phyloP scores from a whole-genome alignment of 2,113 vertebrate species.

The Piaya cayana region DNA sequence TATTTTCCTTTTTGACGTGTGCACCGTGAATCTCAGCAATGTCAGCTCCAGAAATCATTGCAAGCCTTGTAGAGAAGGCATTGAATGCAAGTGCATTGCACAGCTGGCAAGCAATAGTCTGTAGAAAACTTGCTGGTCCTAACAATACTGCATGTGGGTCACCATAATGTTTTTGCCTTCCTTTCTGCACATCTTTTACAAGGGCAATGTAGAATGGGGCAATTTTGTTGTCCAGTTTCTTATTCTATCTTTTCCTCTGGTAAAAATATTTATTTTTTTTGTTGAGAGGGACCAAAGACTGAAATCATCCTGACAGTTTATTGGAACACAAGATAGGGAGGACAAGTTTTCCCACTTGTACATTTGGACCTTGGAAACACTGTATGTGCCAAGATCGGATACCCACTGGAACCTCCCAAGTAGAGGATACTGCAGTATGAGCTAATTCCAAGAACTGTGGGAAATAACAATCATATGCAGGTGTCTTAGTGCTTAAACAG shows the following conservation, averaged over 20 bases:
- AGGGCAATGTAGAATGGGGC: too few species aligned
- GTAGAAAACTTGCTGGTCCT: not conserved
- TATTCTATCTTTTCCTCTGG: not conserved
- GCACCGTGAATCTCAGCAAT: not conserved
- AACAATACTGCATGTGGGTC: not conserved
- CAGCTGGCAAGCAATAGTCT: fast-evolving
- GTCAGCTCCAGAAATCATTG: not conserved
- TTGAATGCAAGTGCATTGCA: not conserved
- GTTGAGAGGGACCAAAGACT: not conserved
- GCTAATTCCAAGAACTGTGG: constrained; percentile 36
- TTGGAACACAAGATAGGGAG: not conserved
- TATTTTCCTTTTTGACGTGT: not conserved
- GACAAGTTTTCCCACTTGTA: not conserved
- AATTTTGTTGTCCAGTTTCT: not conserved
- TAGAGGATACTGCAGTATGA: constrained; percentile 11
- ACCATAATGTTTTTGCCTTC: not conserved
- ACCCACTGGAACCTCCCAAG: not conserved
- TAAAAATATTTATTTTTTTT: not conserved
- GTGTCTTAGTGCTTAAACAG: constrained; percentile 57
- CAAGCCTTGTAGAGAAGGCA: not conserved
- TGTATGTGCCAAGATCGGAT: not conserved
- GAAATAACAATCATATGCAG: constrained; percentile 26
- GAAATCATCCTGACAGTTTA: not conserved
- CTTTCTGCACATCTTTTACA: not conserved
- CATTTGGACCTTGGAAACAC: not conserved